Conservation (phyloP, 2,113 vertebrate species). For the Labeo rohita region DNA sequence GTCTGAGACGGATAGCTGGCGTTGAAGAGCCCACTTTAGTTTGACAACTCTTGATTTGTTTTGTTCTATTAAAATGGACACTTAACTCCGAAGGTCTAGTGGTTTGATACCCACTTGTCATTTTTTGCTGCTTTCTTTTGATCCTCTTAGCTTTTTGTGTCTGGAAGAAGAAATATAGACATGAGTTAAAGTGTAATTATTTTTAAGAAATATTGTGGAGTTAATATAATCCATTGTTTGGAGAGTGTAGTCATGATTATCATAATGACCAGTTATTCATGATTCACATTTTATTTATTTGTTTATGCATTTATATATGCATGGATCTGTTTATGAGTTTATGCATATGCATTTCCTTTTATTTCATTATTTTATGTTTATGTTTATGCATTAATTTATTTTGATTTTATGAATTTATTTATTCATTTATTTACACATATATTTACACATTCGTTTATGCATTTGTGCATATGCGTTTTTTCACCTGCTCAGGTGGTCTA, state of each 20-base stretch:
- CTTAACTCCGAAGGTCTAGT: neutral
- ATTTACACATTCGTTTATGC: too few relatives aligned
- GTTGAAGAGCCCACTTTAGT: constrained; percentile 17
- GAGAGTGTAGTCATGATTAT: neutral
- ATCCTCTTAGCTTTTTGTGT: neutral
- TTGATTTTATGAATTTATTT: too few relatives aligned
- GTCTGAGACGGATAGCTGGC: neutral
- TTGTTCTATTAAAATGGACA: constrained; percentile 16
- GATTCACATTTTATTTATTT: neutral
- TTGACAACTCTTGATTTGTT: constrained; percentile 32
- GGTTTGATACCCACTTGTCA: neutral
- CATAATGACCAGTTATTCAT: neutral
- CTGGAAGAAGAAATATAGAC: neutral
- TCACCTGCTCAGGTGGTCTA: too few relatives aligned
- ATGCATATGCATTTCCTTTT: too few relatives aligned
- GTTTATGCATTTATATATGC: too few relatives aligned
- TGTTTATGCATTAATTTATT: too few relatives aligned
- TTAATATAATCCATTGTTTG: neutral
- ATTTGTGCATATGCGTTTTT: too few relatives aligned
- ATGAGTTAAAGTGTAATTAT: neutral
- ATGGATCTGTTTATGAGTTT: too few relatives aligned
- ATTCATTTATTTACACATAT: too few relatives aligned
- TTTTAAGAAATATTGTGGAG: neutral
- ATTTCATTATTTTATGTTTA: too few relatives aligned
- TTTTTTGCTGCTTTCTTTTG: neutral